These are phyloP conservation scores for Gymnocheta viridis DNA, from an alignment of 2,888 invertebrate genomes.

Conservation along the genomic window DNA sequence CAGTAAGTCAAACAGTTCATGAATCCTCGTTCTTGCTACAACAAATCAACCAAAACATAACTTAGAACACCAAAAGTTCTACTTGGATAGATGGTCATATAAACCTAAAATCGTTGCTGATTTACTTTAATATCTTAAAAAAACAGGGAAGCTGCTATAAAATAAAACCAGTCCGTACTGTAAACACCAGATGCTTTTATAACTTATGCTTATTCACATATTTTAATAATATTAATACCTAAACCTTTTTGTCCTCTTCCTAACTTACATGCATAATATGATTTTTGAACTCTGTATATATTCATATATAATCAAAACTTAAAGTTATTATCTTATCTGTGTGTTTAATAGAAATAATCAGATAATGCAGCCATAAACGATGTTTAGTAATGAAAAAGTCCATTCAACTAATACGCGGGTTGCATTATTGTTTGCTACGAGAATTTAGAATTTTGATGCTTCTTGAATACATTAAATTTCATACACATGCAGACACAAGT, in stretches of 20 bases:
- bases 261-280: not conserved
- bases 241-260: not conserved
- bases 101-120: no score
- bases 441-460: constrained; percentile 25
- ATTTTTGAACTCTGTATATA: constrained; percentile 7
- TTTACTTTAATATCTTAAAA: no score
- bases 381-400: constrained; percentile 49
- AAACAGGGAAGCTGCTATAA: no score
- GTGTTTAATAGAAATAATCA: constrained; percentile 35
- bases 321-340: not conserved
- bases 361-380: constrained; percentile 47
- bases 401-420: constrained; percentile 38
- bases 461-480: constrained; percentile 12
- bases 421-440: constrained; percentile 30
- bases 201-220: no score
- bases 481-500: not conserved
- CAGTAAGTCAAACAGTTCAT: no score
- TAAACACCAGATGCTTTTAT: no score
- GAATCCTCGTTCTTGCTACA: no score
- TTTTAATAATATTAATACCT: no score
- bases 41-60: no score
- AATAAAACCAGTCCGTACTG: no score
- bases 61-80: no score
- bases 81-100: no score
- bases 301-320: constrained; percentile 9